phyloP scores from a whole-genome alignment of 92 coral and sea anemone genomes.

The Parazoanthus swiftii region DNA sequence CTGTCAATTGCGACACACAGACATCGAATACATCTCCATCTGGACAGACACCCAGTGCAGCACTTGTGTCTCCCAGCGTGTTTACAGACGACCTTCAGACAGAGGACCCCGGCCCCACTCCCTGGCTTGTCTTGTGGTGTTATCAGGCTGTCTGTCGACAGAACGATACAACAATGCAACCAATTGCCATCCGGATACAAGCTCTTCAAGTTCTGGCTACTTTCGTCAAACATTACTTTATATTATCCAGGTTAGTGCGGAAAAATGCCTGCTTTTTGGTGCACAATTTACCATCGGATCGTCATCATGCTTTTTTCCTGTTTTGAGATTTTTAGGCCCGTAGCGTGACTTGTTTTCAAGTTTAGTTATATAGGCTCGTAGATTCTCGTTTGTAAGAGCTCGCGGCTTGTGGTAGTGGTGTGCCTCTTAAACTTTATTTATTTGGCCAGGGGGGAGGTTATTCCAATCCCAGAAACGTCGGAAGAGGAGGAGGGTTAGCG shows the following conservation, averaged over 20 bases:
- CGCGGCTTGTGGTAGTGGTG: too few species aligned
- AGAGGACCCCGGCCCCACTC: slow-evolving; percentile 44
- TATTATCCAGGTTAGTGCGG: slow-evolving; percentile 62
- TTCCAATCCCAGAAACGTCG: too few species aligned
- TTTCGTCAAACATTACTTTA: slow-evolving; percentile 84
- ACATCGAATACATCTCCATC: neutral
- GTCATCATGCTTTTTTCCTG: too few species aligned
- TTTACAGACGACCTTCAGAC: slow-evolving; percentile 1
- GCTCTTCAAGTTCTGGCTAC: slow-evolving; percentile 84
- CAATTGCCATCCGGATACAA: slow-evolving; percentile 75
- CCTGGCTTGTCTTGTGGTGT: slow-evolving; percentile 74
- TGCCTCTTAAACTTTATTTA: too few species aligned
- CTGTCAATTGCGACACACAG: slow-evolving; percentile 12
- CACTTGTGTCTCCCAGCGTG: slow-evolving; percentile 2
- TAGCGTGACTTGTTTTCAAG: too few species aligned
- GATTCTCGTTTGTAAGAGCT: too few species aligned
- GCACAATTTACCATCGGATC: too few species aligned
- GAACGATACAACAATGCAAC: slow-evolving; percentile 42
- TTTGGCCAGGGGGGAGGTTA: too few species aligned
- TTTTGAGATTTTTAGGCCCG: too few species aligned
- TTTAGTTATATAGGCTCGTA: too few species aligned
- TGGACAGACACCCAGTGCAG: slow-evolving; percentile 16
- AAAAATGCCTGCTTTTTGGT: neutral
- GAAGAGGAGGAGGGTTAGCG: too few species aligned
- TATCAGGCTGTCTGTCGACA: slow-evolving; percentile 45